A percentile compares a stretch with the other conserved stretches of the same genome.
Conservation (phyloP, 2,888 invertebrate species). For the Zele albiditarsus region DNA sequence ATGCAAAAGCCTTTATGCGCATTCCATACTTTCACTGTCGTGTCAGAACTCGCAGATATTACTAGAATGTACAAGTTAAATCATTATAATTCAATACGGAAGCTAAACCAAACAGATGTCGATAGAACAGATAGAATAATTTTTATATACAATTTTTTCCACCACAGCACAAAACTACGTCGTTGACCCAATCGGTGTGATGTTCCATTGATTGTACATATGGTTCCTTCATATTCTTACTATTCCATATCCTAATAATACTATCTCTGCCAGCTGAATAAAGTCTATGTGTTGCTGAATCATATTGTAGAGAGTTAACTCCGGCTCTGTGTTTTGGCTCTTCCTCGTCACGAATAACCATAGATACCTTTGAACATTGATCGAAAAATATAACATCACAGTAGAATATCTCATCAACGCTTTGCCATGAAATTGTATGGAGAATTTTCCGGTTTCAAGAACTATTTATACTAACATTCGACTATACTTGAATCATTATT, state of each 20-base stretch:
- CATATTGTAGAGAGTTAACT: conserved; percentile 95
- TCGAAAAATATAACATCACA: not conserved
- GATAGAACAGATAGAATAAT: not conserved
- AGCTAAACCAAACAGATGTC: not conserved
- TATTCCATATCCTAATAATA: conserved; percentile 94
- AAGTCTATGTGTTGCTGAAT: conserved; percentile 88
- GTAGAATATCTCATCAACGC: no score
- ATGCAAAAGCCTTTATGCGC: conserved; percentile 99
- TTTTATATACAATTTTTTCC: conserved; percentile 87
- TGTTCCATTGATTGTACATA: conserved; percentile 99
- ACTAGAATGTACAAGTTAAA: conserved; percentile 76
- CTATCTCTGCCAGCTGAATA: conserved; percentile 98
- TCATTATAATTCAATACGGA: not conserved
- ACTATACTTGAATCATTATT: not conserved
- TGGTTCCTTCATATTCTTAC: conserved; percentile 78
- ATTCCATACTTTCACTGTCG: conserved; percentile 99
- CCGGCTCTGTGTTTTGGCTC: conserved; percentile 96
- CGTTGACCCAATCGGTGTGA: conserved; percentile 99
- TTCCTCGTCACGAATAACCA: conserved; percentile 97
- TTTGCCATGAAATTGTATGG: no score
- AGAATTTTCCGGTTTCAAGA: no score
- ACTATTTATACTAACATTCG: not conserved
- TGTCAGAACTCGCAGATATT: conserved; percentile 99
- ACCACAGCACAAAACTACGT: conserved; percentile 97
- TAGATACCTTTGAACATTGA: conserved; percentile 85